A percentile compares a stretch with the other conserved stretches of the same genome.
Evolutionary conservation across 2,797 vertebrate genomes (phyloP).

Genomic region (Diplodus puntazzo): DNA sequence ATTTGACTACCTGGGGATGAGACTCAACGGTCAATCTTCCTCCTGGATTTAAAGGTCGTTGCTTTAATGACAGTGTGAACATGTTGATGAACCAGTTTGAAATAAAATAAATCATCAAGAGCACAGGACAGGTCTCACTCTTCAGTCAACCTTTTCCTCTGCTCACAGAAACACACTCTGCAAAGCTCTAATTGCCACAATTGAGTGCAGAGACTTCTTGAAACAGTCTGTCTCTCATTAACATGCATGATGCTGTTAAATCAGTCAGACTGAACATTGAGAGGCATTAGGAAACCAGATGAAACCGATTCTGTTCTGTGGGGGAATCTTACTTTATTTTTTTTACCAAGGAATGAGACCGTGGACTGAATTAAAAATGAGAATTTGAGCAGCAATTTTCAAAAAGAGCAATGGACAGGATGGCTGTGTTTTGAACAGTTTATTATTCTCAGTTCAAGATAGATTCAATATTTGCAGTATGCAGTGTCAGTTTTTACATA

Average conservation of each 20-base stretch:
- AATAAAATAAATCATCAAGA: neutral
- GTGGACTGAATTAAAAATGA: constrained; percentile 3
- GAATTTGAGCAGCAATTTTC: neutral
- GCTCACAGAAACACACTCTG: neutral
- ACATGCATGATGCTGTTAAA: constrained; percentile 26
- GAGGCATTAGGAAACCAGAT: neutral
- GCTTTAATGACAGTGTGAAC: too few relatives aligned
- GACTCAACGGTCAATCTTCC: too few relatives aligned
- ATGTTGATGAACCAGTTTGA: neutral
- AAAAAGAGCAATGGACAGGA: neutral
- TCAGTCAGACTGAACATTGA: neutral
- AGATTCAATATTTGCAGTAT: neutral
- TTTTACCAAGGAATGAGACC: neutral
- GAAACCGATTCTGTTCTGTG: neutral
- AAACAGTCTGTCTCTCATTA: neutral
- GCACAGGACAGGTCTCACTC: neutral
- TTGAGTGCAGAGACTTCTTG: neutral
- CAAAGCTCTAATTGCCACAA: neutral
- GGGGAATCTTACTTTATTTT: neutral
- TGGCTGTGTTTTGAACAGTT: neutral
- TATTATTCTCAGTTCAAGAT: constrained; percentile 3
- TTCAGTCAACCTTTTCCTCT: neutral
- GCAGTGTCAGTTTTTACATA: neutral
- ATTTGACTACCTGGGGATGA: too few relatives aligned
- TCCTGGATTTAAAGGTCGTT: too few relatives aligned